Evolutionary conservation across 2,113 vertebrate genomes (phyloP).

Genomic region (Phylloscopus trochiloides): DNA sequence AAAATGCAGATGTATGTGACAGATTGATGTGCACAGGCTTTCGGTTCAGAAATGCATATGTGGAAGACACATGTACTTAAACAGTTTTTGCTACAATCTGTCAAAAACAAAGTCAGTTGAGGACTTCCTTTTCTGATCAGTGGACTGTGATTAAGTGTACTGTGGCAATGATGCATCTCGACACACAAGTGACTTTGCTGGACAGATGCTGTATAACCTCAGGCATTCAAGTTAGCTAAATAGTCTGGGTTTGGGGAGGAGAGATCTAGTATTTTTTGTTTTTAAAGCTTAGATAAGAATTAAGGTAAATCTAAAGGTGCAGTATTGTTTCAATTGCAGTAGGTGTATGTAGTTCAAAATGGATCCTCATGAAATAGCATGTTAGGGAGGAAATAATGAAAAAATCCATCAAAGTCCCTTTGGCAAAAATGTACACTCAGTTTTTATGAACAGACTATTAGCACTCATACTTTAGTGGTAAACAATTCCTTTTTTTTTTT

Average conservation of each 20-base stretch:
- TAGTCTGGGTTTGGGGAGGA: background rate
- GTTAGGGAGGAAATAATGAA: background rate
- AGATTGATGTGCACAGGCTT: constrained; percentile 32
- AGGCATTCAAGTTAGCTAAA: constrained; percentile 1
- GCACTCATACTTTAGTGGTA: background rate
- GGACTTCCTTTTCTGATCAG: constrained; percentile 50
- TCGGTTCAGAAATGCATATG: background rate
- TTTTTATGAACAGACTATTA: background rate
- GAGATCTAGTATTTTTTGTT: background rate
- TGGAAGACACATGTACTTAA: background rate
- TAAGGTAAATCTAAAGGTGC: background rate
- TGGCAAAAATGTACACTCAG: background rate
- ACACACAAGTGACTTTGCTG: constrained; percentile 46
- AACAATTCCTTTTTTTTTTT: background rate
- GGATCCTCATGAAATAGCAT: background rate
- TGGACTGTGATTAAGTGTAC: constrained; percentile 39
- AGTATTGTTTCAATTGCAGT: background rate
- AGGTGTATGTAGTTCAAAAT: background rate
- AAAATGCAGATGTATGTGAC: constrained; percentile 10
- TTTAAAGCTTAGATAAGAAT: background rate
- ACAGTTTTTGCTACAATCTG: constrained; percentile 48
- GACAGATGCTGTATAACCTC: constrained; percentile 21
- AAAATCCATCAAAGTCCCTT: background rate
- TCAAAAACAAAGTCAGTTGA: constrained; percentile 43
- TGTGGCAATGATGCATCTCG: constrained; percentile 35